phyloP scores from a whole-genome alignment of 2,888 invertebrate species.

The Hipparchia sbordonii region DNA sequence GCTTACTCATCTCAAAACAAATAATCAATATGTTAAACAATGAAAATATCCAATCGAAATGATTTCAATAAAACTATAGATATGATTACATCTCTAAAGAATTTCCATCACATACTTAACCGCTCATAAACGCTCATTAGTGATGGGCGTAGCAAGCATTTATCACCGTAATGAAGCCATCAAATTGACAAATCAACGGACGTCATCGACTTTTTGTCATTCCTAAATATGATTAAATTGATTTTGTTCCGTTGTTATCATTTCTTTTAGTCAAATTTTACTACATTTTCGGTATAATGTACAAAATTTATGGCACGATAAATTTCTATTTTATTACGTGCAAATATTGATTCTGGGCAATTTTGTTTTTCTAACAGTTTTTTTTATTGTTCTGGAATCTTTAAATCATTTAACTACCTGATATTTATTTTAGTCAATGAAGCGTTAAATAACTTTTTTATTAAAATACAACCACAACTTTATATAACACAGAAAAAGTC shows the following conservation, averaged over 20 bases:
- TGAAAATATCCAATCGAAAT: constrained; percentile 32
- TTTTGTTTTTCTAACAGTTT: not conserved
- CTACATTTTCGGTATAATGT: not conserved
- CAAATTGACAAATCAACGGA: constrained; percentile 29
- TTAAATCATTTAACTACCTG: not conserved
- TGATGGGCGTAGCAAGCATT: constrained; percentile 20
- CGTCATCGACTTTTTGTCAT: constrained; percentile 16
- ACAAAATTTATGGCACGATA: constrained; percentile 19
- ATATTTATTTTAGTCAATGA: not conserved
- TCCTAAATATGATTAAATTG: constrained; percentile 29
- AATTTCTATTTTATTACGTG: constrained; percentile 27
- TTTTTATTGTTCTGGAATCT: not conserved
- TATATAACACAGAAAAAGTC: too few relatives aligned
- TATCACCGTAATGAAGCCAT: constrained; percentile 37
- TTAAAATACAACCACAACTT: too few relatives aligned
- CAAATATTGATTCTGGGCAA: constrained; percentile 19
- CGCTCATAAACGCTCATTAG: constrained; percentile 36
- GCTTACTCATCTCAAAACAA: not conserved
- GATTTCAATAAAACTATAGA: constrained; percentile 26
- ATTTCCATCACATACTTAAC: constrained; percentile 30
- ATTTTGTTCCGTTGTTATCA: constrained; percentile 21
- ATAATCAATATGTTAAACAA: constrained; percentile 12
- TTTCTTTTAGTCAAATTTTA: not conserved
- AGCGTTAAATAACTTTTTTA: too few relatives aligned
- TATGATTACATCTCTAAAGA: constrained; percentile 32